Base-by-base conservation (phyloP, 2,888 invertebrate genomes). In the Heterodera filipjevi region DNA sequence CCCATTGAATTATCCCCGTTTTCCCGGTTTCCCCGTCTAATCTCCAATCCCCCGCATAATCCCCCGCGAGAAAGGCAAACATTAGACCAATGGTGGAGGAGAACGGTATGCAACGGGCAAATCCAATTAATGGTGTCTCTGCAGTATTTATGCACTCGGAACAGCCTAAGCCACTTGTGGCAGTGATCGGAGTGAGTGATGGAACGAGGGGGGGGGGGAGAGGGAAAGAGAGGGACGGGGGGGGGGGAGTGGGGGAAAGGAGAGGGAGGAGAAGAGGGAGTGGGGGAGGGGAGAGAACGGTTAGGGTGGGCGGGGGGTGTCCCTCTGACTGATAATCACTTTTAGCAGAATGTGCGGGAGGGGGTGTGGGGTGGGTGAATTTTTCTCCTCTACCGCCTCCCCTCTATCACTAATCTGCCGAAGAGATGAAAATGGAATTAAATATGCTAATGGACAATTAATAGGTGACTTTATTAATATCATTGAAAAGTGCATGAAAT, bases 111-210 rank as follows among this genome's bases (percentile, higher is more conserved):
- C 59, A 59, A 59, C 22, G 59, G 6, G 27, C 59, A 59, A 59
- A 59, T 59, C 27, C 59, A 59, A 59, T 59, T 59, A 59, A 27
- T 39, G 6, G 39, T 10, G 8, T 39, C 39, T 39, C 39, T 39
- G 27, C 12, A 27, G 5, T 10, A 22, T 59, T 27, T 27, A 39
- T 27, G 5, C 59, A 59, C 59, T 59, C 59, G 59, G 59, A 59
- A 59, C 59, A 59, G 27, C 59, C n/a, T 59, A 59, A 59, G 59
- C 59, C 59, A 59, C 59, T 59, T 59, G 59, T 59, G n/a, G 59
- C 27, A 27, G 53, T 19, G 53, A 53, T 53, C 10, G 22, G 53
- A 53, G 16, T 53, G n/a, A 59, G 10, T n/a, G 59, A n/a, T n/a
- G n/a, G 59, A 59, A 8, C 8, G 27, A 27, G n/a, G 3, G 59